Evolutionary conservation across 2,113 vertebrate genomes (phyloP).

Genomic region (Stegastes partitus): DNA sequence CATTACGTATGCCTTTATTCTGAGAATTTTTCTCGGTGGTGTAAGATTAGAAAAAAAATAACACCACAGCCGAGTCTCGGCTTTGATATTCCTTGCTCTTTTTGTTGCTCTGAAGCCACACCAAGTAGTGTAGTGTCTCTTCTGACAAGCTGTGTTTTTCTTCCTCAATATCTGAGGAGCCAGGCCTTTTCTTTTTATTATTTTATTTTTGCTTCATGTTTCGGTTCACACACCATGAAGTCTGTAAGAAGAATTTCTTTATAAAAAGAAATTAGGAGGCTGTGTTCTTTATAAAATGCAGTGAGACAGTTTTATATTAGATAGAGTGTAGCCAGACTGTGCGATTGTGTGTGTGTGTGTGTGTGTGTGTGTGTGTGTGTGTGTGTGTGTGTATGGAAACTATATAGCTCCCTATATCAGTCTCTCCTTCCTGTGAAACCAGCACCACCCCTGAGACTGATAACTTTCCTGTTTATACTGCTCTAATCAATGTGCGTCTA

Average conservation of each 20-base stretch:
- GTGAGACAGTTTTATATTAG: conserved; percentile 35
- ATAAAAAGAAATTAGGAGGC: conserved; percentile 18
- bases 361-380: background rate
- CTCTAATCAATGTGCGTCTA: conserved; percentile 62
- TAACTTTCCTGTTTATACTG: conserved; percentile 70
- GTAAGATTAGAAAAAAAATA: conserved; percentile 5
- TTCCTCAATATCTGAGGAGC: conserved; percentile 35
- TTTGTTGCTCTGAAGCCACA: conserved; percentile 29
- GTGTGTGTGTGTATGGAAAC: conserved; percentile 17
- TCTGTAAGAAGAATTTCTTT: conserved; percentile 36
- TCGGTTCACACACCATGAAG: conserved; percentile 17
- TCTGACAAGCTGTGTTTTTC: conserved; percentile 57
- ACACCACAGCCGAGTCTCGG: background rate
- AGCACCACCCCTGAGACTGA: conserved; percentile 61
- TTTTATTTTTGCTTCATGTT: conserved; percentile 38
- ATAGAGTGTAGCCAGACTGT: conserved; percentile 17
- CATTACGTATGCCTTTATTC: conserved; percentile 39
- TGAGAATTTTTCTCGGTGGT: conserved; percentile 26
- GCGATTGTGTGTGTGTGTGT: background rate
- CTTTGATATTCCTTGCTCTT: conserved; percentile 58
- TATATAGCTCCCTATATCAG: conserved; percentile 36
- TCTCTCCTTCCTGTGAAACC: conserved; percentile 56
- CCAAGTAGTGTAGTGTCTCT: conserved; percentile 29
- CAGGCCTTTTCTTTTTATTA: conserved; percentile 29
- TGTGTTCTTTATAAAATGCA: conserved; percentile 38